Evolutionary conservation across 2,888 invertebrate species (phyloP), one percentile per base, ranked within the genome.

Genomic region (Trachelus tabidus): DNA sequence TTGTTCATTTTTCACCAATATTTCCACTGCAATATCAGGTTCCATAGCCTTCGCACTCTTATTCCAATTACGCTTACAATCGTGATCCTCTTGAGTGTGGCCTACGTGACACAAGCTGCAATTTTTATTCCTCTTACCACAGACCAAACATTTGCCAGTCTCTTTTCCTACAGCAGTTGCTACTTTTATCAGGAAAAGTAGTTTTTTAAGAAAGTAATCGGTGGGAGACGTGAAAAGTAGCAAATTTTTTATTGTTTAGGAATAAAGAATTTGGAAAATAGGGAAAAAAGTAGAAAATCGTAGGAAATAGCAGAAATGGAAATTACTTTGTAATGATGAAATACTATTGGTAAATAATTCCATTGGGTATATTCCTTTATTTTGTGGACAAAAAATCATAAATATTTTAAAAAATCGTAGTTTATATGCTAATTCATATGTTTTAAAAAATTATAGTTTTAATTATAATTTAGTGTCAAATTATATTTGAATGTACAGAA

Each of bases 1-100:
- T 31, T 71, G 34, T 30, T 78, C n/a, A 77, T 81, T 82, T 12
- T 76, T 77, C 12, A 68, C 69, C 69, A 68, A 9, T 9, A 68
- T 68, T 12, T 68, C 23, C 11, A 69, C 69, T 69, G 30, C 69
- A 69, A 69, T 69, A 69, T 23, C 69, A n/a, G 23, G 69, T 69
- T 69, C 69, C 12, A 69, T 23, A 23, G 12, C 69, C 12, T 34
- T 34, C 34, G 34, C 34, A 34, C 34, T 34, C 34, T 34, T 34
- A 34, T 34, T 34, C 4, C 34, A 34, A 34, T 23, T 69, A 69
- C 23, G 23, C 69, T 69, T 69, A 69, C 23, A 69, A 9, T 69
- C 69, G 15, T 69, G 69, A 69, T 69, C 9, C n/a, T 69, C 69
- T 69, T 15, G 23, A 69, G 69, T 69, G 69, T 69, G 23, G 30